Conservation (phyloP, 2,797 vertebrate species). For the Babyrousa celebensis region DNA sequence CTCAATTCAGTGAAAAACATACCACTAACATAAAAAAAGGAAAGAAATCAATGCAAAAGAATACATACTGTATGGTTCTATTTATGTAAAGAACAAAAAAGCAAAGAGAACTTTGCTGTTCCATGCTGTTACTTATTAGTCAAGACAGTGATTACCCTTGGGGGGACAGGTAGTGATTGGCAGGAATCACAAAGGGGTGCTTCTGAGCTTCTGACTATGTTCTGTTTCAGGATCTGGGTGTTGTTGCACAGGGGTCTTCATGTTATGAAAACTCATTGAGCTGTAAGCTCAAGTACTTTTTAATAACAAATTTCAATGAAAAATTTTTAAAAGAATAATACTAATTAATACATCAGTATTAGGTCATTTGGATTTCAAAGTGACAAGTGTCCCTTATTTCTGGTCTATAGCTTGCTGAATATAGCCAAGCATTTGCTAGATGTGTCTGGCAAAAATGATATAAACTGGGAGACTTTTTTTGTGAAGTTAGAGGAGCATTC, state of each 20-base stretch:
- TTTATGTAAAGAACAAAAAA: not conserved
- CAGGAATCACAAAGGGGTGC: not conserved
- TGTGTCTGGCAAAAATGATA: not conserved
- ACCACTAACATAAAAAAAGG: not conserved
- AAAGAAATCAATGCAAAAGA: slow-evolving; percentile 25
- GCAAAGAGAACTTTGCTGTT: not conserved
- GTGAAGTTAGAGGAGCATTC: not conserved
- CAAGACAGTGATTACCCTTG: not conserved
- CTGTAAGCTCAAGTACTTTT: not conserved
- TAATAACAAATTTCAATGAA: not conserved
- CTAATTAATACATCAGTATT: not conserved
- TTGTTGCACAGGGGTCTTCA: not conserved
- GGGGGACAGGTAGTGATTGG: too few relatives aligned
- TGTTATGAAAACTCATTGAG: not conserved
- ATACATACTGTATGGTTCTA: not conserved
- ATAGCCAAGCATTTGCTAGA: not conserved
- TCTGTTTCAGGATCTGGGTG: not conserved
- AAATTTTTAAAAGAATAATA: not conserved
- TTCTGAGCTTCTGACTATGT: not conserved
- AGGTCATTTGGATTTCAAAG: not conserved
- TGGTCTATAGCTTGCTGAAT: slow-evolving; percentile 24
- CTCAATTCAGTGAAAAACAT: slow-evolving; percentile 1
- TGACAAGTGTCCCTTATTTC: not conserved
- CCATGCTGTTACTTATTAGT: not conserved
- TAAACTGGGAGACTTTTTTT: not conserved